Conservation (phyloP, 2,113 vertebrate genomes). For the Brevimyrus niger region DNA sequence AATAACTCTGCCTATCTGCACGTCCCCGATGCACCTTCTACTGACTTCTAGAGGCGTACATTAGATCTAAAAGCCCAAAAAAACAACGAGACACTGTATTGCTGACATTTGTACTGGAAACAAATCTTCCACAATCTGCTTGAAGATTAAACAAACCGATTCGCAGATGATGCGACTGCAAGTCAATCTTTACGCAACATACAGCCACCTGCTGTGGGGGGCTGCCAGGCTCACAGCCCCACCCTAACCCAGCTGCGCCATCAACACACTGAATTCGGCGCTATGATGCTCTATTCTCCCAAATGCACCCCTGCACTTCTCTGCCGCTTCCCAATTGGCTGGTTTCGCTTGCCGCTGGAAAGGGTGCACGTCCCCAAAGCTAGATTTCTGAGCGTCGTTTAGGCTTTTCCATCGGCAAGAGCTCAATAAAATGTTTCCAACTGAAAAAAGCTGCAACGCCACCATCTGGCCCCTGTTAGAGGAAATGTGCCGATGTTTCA, state of each 20-base stretch:
- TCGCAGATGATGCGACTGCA: not conserved
- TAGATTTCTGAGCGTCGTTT: not conserved
- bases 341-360: not conserved
- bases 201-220: not conserved
- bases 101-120: not conserved
- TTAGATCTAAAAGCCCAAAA: not conserved
- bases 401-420: not conserved
- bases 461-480: not conserved
- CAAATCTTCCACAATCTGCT: not conserved
- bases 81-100: not conserved
- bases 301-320: not conserved
- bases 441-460: not conserved
- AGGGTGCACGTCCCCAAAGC: not conserved
- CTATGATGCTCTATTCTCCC: not conserved
- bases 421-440: not conserved
- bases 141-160: not conserved
- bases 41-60: not conserved
- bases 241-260: not conserved
- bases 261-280: not conserved
- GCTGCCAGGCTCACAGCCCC: not conserved
- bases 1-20: not conserved
- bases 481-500: not conserved
- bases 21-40: not conserved
- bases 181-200: not conserved
- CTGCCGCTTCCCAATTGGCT: not conserved